These are phyloP conservation scores for Danaus melanippus DNA, from an alignment of 1,140 invertebrate genomes.

Conservation along the genomic window DNA sequence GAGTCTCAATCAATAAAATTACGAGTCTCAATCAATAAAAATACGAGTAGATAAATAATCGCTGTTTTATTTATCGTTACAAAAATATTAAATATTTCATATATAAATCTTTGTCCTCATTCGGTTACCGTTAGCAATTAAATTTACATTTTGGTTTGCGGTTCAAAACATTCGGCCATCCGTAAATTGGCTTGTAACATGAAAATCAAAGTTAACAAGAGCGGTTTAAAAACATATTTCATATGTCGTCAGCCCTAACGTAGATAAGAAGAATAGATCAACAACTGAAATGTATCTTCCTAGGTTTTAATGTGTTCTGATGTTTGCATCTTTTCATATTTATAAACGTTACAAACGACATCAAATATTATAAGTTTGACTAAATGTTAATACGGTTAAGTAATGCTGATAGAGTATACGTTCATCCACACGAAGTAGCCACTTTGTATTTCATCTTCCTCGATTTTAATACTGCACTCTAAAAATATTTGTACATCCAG, in stretches of 20 bases:
- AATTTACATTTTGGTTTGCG: conserved; percentile 20
- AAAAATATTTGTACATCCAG: conserved; percentile 55
- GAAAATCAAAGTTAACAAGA: conserved; percentile 13
- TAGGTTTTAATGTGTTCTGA: neutral
- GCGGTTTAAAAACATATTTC: conserved; percentile 26
- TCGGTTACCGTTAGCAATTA: conserved; percentile 11
- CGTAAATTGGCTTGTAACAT: conserved; percentile 14
- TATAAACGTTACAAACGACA: too few species aligned
- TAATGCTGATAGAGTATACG: conserved; percentile 19
- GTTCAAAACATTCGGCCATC: conserved; percentile 20
- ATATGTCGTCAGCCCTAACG: conserved; percentile 31
- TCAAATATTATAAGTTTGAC: conserved; percentile 14
- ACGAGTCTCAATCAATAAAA: too few species aligned
- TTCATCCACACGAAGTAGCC: conserved; percentile 7
- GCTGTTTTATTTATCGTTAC: too few species aligned
- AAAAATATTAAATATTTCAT: too few species aligned
- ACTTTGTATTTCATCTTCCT: neutral
- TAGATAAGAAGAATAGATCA: conserved; percentile 32
- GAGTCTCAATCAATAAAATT: too few species aligned
- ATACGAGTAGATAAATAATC: too few species aligned
- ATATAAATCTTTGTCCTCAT: too few species aligned
- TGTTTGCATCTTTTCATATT: too few species aligned
- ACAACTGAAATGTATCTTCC: conserved; percentile 11
- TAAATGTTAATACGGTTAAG: conserved; percentile 28
- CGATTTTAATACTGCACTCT: conserved; percentile 25